A percentile compares a stretch with the other conserved stretches of the same genome.
Conservation (phyloP, 2,113 vertebrate genomes). For the Halichoeres trimaculatus region DNA sequence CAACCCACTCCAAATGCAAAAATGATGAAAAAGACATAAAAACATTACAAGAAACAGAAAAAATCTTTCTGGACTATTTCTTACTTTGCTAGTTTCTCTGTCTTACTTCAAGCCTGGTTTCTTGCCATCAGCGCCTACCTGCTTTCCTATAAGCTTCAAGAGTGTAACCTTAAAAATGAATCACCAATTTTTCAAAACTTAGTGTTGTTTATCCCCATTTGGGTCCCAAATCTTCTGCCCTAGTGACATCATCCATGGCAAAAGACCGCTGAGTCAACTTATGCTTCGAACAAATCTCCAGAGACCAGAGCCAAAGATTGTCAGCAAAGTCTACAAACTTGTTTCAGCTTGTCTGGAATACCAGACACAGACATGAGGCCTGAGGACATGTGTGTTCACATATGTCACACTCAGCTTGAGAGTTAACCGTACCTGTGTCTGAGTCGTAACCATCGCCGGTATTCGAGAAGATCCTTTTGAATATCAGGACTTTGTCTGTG, state of each 20-base stretch:
- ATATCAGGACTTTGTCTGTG: slow-evolving; percentile 55
- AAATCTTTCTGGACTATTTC: not conserved
- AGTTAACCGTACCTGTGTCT: slow-evolving; percentile 45
- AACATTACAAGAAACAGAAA: no score
- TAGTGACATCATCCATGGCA: no score
- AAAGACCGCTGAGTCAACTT: no score
- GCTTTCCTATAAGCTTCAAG: no score
- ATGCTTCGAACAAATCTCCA: not conserved
- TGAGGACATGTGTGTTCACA: not conserved
- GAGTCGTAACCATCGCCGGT: slow-evolving; percentile 42
- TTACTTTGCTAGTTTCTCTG: not conserved
- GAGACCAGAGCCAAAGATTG: not conserved
- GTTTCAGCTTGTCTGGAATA: slow-evolving; percentile 26
- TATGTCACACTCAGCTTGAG: not conserved
- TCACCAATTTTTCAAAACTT: not conserved
- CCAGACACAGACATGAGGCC: not conserved
- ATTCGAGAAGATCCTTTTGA: slow-evolving; percentile 64
- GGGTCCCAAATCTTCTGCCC: not conserved
- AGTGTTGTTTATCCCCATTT: not conserved
- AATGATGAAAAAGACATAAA: no score
- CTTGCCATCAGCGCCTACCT: not conserved
- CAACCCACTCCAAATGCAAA: no score
- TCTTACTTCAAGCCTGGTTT: not conserved
- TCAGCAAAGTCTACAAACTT: not conserved
- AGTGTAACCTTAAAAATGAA: not conserved